Evolutionary conservation across 2,113 vertebrate species (phyloP), one percentile per base, ranked within the genome.

Genomic region (Pimephales promelas): DNA sequence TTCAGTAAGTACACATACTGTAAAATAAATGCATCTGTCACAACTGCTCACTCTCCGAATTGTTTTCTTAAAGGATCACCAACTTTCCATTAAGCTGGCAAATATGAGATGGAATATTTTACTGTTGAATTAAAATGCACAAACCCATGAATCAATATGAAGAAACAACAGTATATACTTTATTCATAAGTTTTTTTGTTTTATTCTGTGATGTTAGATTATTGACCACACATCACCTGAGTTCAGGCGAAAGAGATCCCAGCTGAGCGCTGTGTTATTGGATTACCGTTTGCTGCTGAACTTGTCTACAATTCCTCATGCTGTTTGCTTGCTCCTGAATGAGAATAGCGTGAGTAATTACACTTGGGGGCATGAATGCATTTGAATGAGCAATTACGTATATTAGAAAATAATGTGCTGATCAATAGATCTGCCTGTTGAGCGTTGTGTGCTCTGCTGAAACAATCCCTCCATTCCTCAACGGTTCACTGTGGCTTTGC

Each of bases 391-490:
- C 70, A 72, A 72, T 72, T 72, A n/a, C n/a, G n/a, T n/a, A 47
- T 47, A 70, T 70, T 72, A 40, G 40, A 72, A 72, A 72, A 5
- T 72, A 72, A 72, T 47, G 70, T 72, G 70, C 47, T 72, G 40
- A 72, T 72, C 70, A 72, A 72, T 72, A 72, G 10, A 43, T 47
- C 70, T 72, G 70, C 70, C 70, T 26, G 40, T 72, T 72, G 36
- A 72, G 36, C 36, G 3, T 13, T 72, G 2, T 72, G 10, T 16
- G 70, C n/a, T 47, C 13, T 72, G 70, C 43, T 72, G 40, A 16
- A 72, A 72, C n/a, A 26, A 72, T 7, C 40, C n/a, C 16, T 14
- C 43, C 70, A 72, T n/a, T 40, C 34, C 31, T 68, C 34, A 36
- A 47, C 47, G n/a, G 26, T 47, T 72, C 13, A 72, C 3, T 47